Evolutionary conservation across 2,888 invertebrate species (phyloP).

Genomic region (Prenolepis imparis): DNA sequence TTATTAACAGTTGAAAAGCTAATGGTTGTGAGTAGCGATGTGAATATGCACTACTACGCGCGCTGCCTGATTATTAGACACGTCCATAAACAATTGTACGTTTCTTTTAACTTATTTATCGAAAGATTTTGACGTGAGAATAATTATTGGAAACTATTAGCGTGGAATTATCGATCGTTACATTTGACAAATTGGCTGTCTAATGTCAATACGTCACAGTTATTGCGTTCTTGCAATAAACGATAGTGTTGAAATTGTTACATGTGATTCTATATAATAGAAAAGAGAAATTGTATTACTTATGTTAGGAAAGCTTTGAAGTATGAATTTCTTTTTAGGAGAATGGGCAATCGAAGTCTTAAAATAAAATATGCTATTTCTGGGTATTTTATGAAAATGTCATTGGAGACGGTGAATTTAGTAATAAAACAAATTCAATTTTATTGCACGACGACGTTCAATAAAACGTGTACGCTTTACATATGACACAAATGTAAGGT

Average conservation of each 20-base stretch:
- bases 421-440: background rate
- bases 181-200: background rate
- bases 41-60: background rate
- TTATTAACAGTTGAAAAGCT: constrained; percentile 17
- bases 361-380: background rate
- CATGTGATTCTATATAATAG: background rate
- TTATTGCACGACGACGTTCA: background rate
- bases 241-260: background rate
- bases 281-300: background rate
- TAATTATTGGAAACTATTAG: background rate
- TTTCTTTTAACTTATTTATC: background rate
- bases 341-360: background rate
- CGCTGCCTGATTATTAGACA: background rate
- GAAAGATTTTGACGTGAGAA: background rate
- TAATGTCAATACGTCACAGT: background rate
- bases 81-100: background rate
- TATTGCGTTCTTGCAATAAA: background rate
- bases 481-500: background rate
- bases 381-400: background rate
- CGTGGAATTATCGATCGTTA: background rate
- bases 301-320: background rate
- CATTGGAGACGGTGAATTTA: background rate
- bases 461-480: background rate
- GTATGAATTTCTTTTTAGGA: background rate
- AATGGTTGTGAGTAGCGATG: constrained; percentile 22